Base-by-base conservation (phyloP, 2,888 invertebrate species). In the Masnerella sp. region DNA sequence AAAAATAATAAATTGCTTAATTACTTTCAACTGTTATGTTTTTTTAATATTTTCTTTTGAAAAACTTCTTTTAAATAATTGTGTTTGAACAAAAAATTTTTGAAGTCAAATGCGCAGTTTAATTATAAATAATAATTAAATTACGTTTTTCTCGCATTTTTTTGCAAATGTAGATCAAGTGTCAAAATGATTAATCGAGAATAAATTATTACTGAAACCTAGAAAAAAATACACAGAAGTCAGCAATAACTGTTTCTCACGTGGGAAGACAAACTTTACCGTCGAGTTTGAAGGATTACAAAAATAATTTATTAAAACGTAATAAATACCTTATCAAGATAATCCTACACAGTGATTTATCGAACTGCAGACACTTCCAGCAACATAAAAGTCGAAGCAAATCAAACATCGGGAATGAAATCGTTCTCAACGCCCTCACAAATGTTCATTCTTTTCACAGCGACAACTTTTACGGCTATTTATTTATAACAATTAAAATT, bases 331-430 rank as follows among this genome's bases (percentile, higher is more conserved):
- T 49, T 49, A 49, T 49, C 32, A 49, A 32, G 18, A 32, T 49
- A 49, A 49, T 49, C 47, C 47, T 32, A 49, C 47, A 18, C 43
- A 1, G 22, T 58, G 43, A 58, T 58, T 58, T 43, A 58, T 43
- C 17, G 5, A 20, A 32, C 14, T n/a, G n/a, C 28, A n/a, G 18
- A 58, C 15, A 32, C 32, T 34, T 22, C 34, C 34, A 14, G 8
- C 20, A 18, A 14, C 11, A 25, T 43, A 34, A 34, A 43, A 32
- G 58, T 58, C 43, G 34, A 34, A 34, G 11, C 17, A 18, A 40
- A 40, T 54, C 40, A 42, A 54, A 54, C 20, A 54, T 36, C 36
- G 14, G 14, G 36, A 36, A 22, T 36, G 18, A 36, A 36, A 51
- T 25, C 22, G n/a, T n/a, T n/a, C n/a, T n/a, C n/a, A n/a, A n/a